Conservation (phyloP, 2,888 invertebrate genomes). For the Belgica antarctica region DNA sequence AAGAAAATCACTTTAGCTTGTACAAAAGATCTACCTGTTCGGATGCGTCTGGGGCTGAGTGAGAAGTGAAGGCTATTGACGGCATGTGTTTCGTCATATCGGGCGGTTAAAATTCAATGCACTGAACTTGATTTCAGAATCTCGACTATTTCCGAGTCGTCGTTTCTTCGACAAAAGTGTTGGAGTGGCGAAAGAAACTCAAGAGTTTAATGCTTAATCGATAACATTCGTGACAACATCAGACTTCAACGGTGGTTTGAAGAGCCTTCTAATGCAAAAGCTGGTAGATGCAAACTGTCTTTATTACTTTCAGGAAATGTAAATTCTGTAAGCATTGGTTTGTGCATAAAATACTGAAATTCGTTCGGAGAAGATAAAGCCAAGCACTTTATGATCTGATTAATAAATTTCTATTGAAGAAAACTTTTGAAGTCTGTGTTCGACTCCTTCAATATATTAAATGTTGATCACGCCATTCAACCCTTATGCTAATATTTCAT, state of each 20-base stretch:
- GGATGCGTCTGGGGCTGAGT: constrained; percentile 35
- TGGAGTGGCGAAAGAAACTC: background rate
- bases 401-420: no score
- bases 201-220: constrained; percentile 21
- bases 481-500: no score
- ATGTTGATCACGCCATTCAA: no score
- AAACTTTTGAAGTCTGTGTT: no score
- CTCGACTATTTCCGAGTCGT: constrained; percentile 5
- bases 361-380: no score
- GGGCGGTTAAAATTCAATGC: background rate
- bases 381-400: no score
- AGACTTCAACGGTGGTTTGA: background rate
- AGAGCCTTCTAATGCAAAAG: no score
- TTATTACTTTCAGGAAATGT: no score
- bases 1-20: constrained; percentile 31
- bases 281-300: no score
- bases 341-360: no score
- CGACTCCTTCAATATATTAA: no score
- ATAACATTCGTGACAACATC: constrained; percentile 18
- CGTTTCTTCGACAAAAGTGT: background rate
- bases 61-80: background rate
- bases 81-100: constrained; percentile 15
- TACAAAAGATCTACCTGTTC: constrained; percentile 40
- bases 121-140: background rate
- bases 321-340: no score